These are phyloP conservation scores for Monoplex corrugatus DNA, from an alignment of 2,888 invertebrate genomes.

Conservation along the genomic window DNA sequence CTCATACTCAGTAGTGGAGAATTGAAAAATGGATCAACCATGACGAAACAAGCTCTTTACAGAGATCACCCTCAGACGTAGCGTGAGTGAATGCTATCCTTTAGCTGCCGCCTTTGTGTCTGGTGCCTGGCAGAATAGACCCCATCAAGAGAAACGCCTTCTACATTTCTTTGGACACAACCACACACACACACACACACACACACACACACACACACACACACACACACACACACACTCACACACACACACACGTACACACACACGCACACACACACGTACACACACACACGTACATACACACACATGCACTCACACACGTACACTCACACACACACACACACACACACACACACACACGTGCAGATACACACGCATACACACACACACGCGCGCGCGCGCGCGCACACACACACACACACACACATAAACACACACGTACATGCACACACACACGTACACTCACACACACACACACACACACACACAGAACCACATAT, in stretches of 20 bases:
- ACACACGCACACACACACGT: too few species aligned
- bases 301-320: too few species aligned
- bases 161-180: too few species aligned
- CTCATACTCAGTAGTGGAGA: neutral
- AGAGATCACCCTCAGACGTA: too few species aligned
- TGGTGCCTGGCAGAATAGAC: neutral
- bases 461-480: neutral
- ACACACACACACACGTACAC: neutral
- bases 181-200: neutral
- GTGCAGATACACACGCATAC: neutral
- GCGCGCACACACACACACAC: neutral
- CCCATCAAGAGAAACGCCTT: too few species aligned
- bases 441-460: neutral
- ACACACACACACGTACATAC: too few species aligned
- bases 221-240: neutral
- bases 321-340: neutral
- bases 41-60: too few species aligned
- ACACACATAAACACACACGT: too few species aligned
- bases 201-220: neutral
- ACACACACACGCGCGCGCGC: neutral
- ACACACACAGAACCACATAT: too few species aligned
- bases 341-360: constrained; percentile 1
- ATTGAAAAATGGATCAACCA: neutral
- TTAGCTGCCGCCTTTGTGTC: neutral
- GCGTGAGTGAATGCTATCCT: too few species aligned